Base-by-base conservation (phyloP, 2,888 invertebrate genomes). In the Nezara viridula region DNA sequence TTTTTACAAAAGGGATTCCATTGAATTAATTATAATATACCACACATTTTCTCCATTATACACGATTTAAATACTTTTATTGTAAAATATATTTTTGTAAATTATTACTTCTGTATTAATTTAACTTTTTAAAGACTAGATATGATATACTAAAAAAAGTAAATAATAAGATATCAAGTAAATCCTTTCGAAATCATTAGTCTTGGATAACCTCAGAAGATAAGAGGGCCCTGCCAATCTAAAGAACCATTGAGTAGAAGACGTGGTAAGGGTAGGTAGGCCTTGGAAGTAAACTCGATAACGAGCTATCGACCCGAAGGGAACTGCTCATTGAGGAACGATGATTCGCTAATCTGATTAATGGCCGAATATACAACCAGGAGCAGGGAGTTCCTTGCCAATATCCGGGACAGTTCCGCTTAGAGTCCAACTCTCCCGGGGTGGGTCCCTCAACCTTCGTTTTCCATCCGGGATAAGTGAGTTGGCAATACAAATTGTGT, bases 311-410 rank as follows among this genome's bases (percentile, higher is more conserved):
- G 81, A 81, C 81, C 81, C 44, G 10, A 0, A 44, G 44, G 81
- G 81, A 81, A 81, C 44, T 37, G n/a, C 81, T 81, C 81, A 81
- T 81, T 81, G 44, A 81, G 81, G 81, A 81, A 81, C 81, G 81
- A 44, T 44, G 81, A 81, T 81, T 81, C 81, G 44, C 40, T 81
- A 81, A 81, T 19, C 24, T n/a, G 24, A 81, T 81, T 81, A 81
- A 81, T 44, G 81, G 40, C 44, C 81, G 44, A 81, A 81, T 81
- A 81, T 44, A 81, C 81, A 44, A 40, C n/a, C 24, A 12, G 44
- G 24, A 44, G 40, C 81, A 77, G 77, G 16, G 21, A 81, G 81
- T 81, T 81, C n/a, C 81, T 81, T 81, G 44, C 81, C 44, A 81
- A 81, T 81, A 81, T 81, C 81, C 81, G 81, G 32, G 19, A 37